These are phyloP conservation scores for Diplolepis rosae DNA, from an alignment of 2,888 invertebrate genomes.

Conservation along the genomic window DNA sequence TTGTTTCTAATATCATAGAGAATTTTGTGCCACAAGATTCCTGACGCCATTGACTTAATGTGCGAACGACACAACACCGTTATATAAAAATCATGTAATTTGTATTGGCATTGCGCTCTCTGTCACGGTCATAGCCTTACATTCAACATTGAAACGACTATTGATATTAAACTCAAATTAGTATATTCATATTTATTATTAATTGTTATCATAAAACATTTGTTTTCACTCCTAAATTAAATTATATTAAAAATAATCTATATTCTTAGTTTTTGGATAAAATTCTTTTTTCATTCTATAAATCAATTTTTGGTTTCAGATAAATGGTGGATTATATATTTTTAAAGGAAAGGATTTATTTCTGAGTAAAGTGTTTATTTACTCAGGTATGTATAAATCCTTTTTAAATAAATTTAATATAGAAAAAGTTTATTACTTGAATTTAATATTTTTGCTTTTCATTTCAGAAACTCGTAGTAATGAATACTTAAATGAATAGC, in stretches of 20 bases:
- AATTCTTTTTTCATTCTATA: too few species aligned
- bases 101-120: constrained; percentile 37
- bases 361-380: neutral
- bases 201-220: neutral
- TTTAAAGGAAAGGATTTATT: neutral
- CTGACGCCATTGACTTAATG: constrained; percentile 1
- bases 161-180: constrained; percentile 29
- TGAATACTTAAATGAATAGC: neutral
- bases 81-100: constrained; percentile 54
- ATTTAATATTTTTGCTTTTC: constrained; percentile 30
- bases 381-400: neutral
- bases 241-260: too few species aligned
- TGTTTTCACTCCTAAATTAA: too few species aligned
- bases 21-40: neutral
- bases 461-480: constrained; percentile 32
- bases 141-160: constrained; percentile 35
- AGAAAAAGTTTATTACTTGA: too few species aligned
- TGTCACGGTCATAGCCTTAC: constrained; percentile 31
- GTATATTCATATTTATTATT: neutral
- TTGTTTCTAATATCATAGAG: too few species aligned
- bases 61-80: constrained; percentile 24
- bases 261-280: too few species aligned
- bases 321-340: neutral
- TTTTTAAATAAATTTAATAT: neutral
- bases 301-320: neutral